These are phyloP conservation scores for Drosophila bocqueti DNA, from an alignment of 1,140 invertebrate species.

Conservation along the genomic window DNA sequence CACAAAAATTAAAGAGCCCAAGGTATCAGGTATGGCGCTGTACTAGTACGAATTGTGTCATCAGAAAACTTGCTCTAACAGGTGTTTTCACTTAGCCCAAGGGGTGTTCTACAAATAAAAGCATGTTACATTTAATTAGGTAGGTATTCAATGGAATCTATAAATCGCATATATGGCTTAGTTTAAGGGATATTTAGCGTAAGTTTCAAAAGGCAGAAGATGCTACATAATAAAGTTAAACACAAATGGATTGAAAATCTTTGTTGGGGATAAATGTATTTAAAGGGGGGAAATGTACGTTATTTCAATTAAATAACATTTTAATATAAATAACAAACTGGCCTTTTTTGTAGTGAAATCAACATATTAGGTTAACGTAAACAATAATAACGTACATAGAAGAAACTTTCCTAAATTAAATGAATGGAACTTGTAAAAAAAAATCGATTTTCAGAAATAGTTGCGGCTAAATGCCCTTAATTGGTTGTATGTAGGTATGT, in stretches of 20 bases:
- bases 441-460: neutral
- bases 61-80: slow-evolving; percentile 2
- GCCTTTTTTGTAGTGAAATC: neutral
- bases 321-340: neutral
- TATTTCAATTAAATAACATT: neutral
- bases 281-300: neutral
- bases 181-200: neutral
- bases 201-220: neutral
- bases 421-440: neutral
- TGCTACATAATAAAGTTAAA: too few relatives aligned
- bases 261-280: neutral
- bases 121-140: neutral
- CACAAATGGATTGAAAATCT: too few relatives aligned
- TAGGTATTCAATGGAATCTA: neutral
- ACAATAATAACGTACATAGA: too few relatives aligned
- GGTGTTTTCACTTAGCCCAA: slow-evolving; percentile 4
- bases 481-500: neutral
- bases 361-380: neutral
- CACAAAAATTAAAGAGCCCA: neutral
- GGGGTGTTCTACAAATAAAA: neutral
- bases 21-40: neutral
- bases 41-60: too few relatives aligned
- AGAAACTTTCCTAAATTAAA: neutral
- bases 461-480: neutral
- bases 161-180: neutral